Percentiles rank a stretch among this genome's conserved stretches.
These are phyloP conservation scores for Coccyzus lansbergi DNA, from an alignment of 2,797 vertebrate species.

Conservation along the genomic window DNA sequence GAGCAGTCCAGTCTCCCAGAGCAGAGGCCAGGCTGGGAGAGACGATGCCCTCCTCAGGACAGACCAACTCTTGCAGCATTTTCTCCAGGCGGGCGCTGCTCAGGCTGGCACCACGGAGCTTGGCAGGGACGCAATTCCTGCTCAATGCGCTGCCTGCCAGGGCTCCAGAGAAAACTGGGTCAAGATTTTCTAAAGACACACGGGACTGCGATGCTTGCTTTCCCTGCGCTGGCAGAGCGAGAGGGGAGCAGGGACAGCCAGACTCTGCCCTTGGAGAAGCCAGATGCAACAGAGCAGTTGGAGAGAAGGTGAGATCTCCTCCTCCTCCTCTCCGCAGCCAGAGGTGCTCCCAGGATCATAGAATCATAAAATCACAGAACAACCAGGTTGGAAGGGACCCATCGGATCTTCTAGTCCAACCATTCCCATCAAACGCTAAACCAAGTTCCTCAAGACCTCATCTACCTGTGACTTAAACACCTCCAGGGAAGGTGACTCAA, in stretches of 20 bases:
- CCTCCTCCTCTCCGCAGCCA: neutral
- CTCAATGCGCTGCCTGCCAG: neutral
- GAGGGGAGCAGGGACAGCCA: neutral
- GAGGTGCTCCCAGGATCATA: neutral
- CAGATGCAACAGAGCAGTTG: rapidly evolving
- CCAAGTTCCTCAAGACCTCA: no score
- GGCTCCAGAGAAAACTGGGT: conserved; percentile 20
- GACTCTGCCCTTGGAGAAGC: neutral
- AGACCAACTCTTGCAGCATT: neutral
- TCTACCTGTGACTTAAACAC: no score
- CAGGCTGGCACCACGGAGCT: neutral
- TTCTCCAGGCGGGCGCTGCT: neutral
- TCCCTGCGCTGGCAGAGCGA: neutral
- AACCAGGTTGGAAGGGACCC: no score
- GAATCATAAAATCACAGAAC: no score
- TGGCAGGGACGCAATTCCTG: neutral
- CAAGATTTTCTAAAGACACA: neutral
- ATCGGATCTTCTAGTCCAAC: no score
- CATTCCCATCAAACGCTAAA: no score
- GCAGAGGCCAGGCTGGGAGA: neutral
- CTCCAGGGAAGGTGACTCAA: no score
- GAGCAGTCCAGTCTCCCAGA: neutral
- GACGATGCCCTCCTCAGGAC: neutral
- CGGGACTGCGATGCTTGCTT: neutral
- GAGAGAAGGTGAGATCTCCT: neutral